A percentile compares a stretch with the other conserved stretches of the same genome.
Conservation (phyloP, 2,113 vertebrate species). For the Protobothrops flavoviridis region DNA sequence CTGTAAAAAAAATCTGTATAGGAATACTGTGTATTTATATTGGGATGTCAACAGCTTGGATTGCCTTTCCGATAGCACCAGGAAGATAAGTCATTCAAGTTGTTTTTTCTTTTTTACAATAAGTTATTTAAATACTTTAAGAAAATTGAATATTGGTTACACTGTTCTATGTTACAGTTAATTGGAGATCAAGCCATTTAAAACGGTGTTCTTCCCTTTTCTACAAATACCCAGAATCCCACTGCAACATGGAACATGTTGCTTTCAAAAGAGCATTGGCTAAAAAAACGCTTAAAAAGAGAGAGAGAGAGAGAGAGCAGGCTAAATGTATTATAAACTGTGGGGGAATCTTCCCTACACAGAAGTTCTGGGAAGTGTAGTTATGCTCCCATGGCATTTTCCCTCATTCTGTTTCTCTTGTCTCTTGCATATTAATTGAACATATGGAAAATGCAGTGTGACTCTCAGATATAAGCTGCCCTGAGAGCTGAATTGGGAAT, state of each 20-base stretch:
- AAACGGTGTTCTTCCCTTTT: background rate
- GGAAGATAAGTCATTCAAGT: background rate
- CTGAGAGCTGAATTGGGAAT: too few species aligned
- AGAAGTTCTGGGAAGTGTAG: background rate
- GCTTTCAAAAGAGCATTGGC: background rate
- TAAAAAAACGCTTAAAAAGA: too few species aligned
- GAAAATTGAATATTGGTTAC: background rate
- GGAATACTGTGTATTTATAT: background rate
- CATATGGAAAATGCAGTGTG: too few species aligned
- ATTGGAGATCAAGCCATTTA: background rate
- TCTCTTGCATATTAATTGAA: too few species aligned
- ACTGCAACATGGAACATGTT: background rate
- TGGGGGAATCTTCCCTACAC: background rate
- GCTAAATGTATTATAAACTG: too few species aligned
- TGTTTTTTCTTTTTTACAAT: too few species aligned
- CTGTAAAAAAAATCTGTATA: background rate
- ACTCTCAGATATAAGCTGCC: too few species aligned
- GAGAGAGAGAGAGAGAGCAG: too few species aligned
- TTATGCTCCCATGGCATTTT: too few species aligned
- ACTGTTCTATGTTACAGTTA: background rate
- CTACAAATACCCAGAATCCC: background rate
- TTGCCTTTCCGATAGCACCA: background rate
- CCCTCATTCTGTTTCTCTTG: too few species aligned
- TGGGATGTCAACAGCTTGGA: background rate
- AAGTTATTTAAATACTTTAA: background rate